Conservation (phyloP, 2,888 invertebrate genomes). For the Oconnorella tubifera region DNA sequence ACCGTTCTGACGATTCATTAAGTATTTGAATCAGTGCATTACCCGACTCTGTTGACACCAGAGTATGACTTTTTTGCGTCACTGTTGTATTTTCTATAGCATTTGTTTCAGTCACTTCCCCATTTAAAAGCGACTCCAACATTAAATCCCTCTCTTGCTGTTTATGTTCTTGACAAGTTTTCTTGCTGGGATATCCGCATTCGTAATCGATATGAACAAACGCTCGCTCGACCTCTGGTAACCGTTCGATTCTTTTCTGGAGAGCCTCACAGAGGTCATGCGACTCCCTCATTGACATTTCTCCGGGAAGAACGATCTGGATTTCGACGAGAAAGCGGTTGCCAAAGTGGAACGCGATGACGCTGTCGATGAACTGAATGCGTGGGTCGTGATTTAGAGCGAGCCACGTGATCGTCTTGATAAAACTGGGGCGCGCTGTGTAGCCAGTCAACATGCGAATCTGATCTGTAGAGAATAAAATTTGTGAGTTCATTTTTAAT, state of each 20-base stretch:
- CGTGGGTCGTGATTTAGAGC: slow-evolving; percentile 50
- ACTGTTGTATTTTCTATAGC: no score
- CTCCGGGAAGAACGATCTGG: slow-evolving; percentile 47
- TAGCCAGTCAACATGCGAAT: slow-evolving; percentile 51
- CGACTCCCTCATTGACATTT: slow-evolving; percentile 55
- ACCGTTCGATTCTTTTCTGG: slow-evolving; percentile 57
- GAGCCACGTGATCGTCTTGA: slow-evolving; percentile 55
- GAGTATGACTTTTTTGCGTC: no score
- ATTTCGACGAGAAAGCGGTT: slow-evolving; percentile 57
- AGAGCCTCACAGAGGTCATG: slow-evolving; percentile 59
- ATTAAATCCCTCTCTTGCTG: no score
- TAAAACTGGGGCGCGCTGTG: slow-evolving; percentile 50
- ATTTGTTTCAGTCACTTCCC: no score
- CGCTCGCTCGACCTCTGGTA: slow-evolving; percentile 58
- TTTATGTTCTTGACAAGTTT: no score
- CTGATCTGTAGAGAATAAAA: slow-evolving; percentile 44
- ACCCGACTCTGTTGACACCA: no score
- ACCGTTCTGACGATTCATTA: no score
- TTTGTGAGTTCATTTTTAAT: not conserved
- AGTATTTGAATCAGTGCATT: no score
- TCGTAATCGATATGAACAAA: slow-evolving; percentile 61
- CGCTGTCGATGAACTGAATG: slow-evolving; percentile 56
- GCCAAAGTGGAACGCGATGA: slow-evolving; percentile 60
- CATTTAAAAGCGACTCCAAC: no score
- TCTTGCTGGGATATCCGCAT: slow-evolving; percentile 4